These are phyloP conservation scores for Calephelis perditalis DNA, from an alignment of 2,888 invertebrate genomes.

Conservation along the genomic window DNA sequence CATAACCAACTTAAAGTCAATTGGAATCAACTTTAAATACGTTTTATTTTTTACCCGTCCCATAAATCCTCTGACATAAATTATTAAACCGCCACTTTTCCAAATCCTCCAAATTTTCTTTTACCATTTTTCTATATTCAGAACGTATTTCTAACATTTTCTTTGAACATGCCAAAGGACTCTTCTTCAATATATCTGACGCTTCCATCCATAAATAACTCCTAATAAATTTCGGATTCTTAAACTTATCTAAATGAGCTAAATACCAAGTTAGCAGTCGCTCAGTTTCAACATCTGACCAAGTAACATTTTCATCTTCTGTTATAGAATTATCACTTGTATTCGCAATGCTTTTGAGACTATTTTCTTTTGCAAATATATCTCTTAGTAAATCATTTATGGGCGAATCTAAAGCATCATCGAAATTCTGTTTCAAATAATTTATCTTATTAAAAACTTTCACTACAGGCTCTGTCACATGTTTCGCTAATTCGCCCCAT, in stretches of 20 bases:
- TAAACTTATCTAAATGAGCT: slow-evolving; percentile 63
- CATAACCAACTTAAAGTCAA: too few relatives aligned
- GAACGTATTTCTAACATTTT: slow-evolving; percentile 65
- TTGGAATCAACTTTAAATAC: too few relatives aligned
- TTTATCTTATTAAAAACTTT: slow-evolving; percentile 60
- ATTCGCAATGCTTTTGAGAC: slow-evolving; percentile 32
- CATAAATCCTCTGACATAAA: slow-evolving; percentile 67
- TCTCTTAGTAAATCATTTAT: slow-evolving; percentile 36
- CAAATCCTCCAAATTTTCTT: slow-evolving; percentile 46
- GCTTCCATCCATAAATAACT: slow-evolving; percentile 65
- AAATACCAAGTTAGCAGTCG: slow-evolving; percentile 40
- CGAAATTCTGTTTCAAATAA: slow-evolving; percentile 53
- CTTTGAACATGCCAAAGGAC: slow-evolving; percentile 58
- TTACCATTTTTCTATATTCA: slow-evolving; percentile 57
- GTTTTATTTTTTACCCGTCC: slow-evolving; percentile 46
- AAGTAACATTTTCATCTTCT: slow-evolving; percentile 36
- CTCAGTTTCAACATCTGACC: slow-evolving; percentile 56
- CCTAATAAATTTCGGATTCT: slow-evolving; percentile 59
- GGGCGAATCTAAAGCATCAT: slow-evolving; percentile 25
- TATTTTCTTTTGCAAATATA: slow-evolving; percentile 37
- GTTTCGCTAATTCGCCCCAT: slow-evolving; percentile 56
- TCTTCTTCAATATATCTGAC: slow-evolving; percentile 51
- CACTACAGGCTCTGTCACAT: slow-evolving; percentile 44
- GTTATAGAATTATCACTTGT: slow-evolving; percentile 21
- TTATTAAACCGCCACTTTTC: slow-evolving; percentile 54